These are phyloP conservation scores for Polymixis flavicincta DNA, from an alignment of 2,888 invertebrate species.

Conservation along the genomic window DNA sequence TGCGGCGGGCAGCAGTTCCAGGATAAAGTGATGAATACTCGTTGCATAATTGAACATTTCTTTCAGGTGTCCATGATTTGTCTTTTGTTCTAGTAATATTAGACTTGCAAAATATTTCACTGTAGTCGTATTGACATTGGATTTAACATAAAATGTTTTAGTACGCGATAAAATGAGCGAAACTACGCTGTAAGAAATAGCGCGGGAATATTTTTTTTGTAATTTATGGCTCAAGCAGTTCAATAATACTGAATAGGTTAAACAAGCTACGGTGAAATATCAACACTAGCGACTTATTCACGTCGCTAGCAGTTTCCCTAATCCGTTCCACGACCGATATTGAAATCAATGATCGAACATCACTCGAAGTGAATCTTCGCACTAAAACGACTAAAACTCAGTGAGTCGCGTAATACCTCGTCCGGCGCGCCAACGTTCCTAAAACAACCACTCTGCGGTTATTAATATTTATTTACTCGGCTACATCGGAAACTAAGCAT, in stretches of 20 bases:
- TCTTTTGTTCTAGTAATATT: constrained; percentile 35
- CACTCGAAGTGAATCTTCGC: constrained; percentile 66
- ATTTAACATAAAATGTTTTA: constrained; percentile 18
- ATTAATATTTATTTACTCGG: constrained; percentile 76
- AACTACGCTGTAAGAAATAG: constrained; percentile 3
- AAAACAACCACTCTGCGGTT: constrained; percentile 76
- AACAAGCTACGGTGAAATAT: constrained; percentile 32
- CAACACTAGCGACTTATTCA: constrained; percentile 32
- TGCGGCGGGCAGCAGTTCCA: constrained; percentile 73
- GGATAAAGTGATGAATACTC: constrained; percentile 67
- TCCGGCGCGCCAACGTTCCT: constrained; percentile 74
- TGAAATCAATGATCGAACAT: constrained; percentile 70
- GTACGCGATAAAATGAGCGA: constrained; percentile 1
- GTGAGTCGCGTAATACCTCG: constrained; percentile 76
- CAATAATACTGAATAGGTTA: constrained; percentile 10
- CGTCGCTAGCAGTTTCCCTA: constrained; percentile 50
- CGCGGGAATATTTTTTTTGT: not conserved
- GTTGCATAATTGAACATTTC: constrained; percentile 48
- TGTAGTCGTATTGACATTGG: constrained; percentile 14
- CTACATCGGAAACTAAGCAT: constrained; percentile 67
- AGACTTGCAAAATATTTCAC: constrained; percentile 12
- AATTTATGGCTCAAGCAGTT: constrained; percentile 8
- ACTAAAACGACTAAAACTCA: constrained; percentile 73
- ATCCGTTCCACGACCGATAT: constrained; percentile 68
- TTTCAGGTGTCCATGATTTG: constrained; percentile 50